Conservation (phyloP, 2,888 invertebrate species). For the Ichneumoninae sp. region DNA sequence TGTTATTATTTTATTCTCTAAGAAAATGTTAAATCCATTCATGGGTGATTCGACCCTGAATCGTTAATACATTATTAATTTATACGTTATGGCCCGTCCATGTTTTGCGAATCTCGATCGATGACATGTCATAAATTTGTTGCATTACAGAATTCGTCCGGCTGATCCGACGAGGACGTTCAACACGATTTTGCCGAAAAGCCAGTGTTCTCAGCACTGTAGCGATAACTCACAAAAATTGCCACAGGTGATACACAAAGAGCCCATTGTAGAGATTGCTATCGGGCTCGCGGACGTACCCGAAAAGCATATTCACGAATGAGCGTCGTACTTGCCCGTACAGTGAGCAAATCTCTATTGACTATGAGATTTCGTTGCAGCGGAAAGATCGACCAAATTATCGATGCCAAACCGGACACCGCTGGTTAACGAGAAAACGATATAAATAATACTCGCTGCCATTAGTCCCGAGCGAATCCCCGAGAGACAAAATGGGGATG, state of each 20-base stretch:
- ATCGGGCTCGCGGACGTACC: neutral
- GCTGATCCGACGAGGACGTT: neutral
- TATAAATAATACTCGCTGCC: neutral
- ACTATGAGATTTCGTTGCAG: neutral
- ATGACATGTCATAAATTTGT: neutral
- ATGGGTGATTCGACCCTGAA: too few species aligned
- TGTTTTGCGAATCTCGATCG: too few species aligned
- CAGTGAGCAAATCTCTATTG: neutral
- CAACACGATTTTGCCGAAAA: neutral
- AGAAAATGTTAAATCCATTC: too few species aligned
- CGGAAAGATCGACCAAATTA: neutral
- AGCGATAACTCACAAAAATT: neutral
- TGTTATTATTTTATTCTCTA: too few species aligned
- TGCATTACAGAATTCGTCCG: neutral
- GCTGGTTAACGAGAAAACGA: neutral
- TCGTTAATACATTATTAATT: too few species aligned
- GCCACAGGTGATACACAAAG: constrained; percentile 2
- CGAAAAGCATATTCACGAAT: neutral
- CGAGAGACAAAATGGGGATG: constrained; percentile 74
- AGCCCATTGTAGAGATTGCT: neutral
- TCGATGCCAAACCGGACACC: neutral
- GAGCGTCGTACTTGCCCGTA: neutral
- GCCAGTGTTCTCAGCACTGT: neutral
- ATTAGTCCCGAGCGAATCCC: neutral
- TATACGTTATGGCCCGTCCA: too few species aligned